phyloP scores from a whole-genome alignment of 2,888 invertebrate genomes.

The Epirrita christyi region DNA sequence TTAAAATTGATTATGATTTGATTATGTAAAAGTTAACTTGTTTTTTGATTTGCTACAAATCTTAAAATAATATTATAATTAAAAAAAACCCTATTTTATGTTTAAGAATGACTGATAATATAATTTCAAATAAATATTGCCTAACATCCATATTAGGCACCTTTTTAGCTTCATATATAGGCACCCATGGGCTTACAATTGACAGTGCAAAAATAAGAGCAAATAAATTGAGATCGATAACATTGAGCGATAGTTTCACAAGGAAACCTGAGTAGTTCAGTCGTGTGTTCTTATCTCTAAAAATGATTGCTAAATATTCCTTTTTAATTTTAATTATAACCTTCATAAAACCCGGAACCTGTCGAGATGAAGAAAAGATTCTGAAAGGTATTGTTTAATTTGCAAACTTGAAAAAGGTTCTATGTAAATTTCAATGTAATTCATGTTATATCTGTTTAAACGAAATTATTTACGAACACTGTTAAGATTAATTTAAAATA shows the following conservation, averaged over 20 bases:
- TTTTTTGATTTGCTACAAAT: too few species aligned
- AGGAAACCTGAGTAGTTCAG: slow-evolving; percentile 40
- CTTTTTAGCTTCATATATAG: neutral
- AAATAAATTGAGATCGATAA: slow-evolving; percentile 42
- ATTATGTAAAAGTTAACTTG: too few species aligned
- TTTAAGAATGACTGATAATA: too few species aligned
- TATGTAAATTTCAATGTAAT: slow-evolving; percentile 7
- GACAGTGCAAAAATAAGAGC: slow-evolving; percentile 10
- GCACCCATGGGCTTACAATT: neutral
- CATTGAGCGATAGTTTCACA: slow-evolving; percentile 44
- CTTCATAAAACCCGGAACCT: slow-evolving; percentile 45
- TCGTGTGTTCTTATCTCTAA: slow-evolving; percentile 47
- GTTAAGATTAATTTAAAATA: slow-evolving; percentile 2
- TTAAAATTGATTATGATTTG: too few species aligned
- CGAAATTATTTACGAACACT: neutral
- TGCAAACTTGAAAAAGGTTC: slow-evolving; percentile 12
- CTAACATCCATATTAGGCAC: neutral
- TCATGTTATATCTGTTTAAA: slow-evolving; percentile 5
- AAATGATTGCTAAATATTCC: slow-evolving; percentile 41
- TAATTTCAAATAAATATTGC: too few species aligned
- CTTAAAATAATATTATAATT: too few species aligned
- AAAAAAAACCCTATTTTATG: too few species aligned
- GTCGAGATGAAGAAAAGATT: slow-evolving; percentile 77
- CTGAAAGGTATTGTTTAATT: slow-evolving; percentile 63
- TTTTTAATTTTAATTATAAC: slow-evolving; percentile 42